Percentiles rank a stretch among this genome's conserved stretches.
Conservation (phyloP, 2,797 vertebrate species). For the Heteromormyrus szaboi region DNA sequence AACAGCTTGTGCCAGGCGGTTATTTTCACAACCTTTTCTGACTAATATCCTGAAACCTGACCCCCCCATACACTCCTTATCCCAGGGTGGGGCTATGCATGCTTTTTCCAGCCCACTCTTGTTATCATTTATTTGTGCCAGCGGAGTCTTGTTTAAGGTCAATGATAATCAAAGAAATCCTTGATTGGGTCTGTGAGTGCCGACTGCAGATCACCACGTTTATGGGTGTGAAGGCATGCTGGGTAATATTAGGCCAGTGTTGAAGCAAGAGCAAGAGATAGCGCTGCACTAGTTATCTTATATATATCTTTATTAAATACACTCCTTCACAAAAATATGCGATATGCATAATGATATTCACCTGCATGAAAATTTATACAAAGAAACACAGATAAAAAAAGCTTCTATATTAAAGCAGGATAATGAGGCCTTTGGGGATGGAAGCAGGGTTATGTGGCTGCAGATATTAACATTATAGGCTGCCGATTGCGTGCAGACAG, state of each 20-base stretch:
- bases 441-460: neutral
- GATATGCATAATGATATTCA: neutral
- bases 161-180: constrained; percentile 9
- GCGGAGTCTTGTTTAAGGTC: constrained; percentile 36
- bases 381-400: neutral
- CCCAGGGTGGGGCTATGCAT: neutral
- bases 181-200: neutral
- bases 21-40: constrained; percentile 67
- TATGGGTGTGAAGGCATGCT: constrained; percentile 16
- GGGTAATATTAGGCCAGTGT: neutral
- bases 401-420: neutral
- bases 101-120: constrained; percentile 37
- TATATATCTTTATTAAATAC: neutral
- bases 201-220: neutral
- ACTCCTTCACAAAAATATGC: neutral
- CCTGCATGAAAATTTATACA: neutral
- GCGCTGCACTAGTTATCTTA: neutral
- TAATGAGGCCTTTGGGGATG: neutral
- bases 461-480: neutral
- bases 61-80: constrained; percentile 32
- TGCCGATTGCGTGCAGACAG: neutral
- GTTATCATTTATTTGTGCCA: constrained; percentile 43
- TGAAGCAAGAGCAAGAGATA: neutral
- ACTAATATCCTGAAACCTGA: constrained; percentile 63
- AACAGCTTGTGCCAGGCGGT: constrained; percentile 56